Base-by-base conservation (phyloP, 2,888 invertebrate species). In the Cataglyphis albicans region DNA sequence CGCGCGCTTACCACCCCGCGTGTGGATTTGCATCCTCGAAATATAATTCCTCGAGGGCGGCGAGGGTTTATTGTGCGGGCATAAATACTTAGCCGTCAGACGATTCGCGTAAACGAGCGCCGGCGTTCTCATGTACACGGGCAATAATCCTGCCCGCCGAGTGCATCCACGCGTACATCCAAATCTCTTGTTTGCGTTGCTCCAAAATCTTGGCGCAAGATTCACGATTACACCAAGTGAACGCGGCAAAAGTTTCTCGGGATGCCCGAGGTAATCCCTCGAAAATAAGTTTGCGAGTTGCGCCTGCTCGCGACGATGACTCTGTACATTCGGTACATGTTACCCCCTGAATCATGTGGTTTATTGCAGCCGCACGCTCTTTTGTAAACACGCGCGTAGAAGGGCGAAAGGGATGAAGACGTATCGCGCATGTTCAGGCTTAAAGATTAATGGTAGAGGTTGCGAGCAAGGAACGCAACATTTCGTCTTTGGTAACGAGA, bases 1-100 rank as follows among this genome's bases (percentile, higher is more conserved):
- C 44, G 59, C 59, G 59, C 75, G 12, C 74, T 29, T 59, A 9
- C 21, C 32, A 15, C 55, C n/a, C 44, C 38, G 38, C 29, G 76
- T 55, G 76, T 55, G 32, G 44, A 80, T 84, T 82, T 82, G 74
- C 84, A 72, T 82, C 65, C 82, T 64, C 70, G 55, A 75, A 72
- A 82, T 83, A 83, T 83, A 84, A 83, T 84, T 83, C 57, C 78
- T 84, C 48, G 44, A 10, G 41, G 55, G 73, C 25, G 73, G 59
- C 32, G 41, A 67, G 73, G 74, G 83, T 68, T 84, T 74, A 80
- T 67, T 63, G 78, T 67, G 84, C 76, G 48, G 55, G 57, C 73
- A 68, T 52, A 80, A 84, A 84, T 73, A 84, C 35, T 21, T 21
- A 80, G 32, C 78, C 72, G 78, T 72, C 78, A 70, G 78, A 80